These are phyloP conservation scores for Ammodytes marinus DNA, from an alignment of 2,113 vertebrate species.

Conservation along the genomic window DNA sequence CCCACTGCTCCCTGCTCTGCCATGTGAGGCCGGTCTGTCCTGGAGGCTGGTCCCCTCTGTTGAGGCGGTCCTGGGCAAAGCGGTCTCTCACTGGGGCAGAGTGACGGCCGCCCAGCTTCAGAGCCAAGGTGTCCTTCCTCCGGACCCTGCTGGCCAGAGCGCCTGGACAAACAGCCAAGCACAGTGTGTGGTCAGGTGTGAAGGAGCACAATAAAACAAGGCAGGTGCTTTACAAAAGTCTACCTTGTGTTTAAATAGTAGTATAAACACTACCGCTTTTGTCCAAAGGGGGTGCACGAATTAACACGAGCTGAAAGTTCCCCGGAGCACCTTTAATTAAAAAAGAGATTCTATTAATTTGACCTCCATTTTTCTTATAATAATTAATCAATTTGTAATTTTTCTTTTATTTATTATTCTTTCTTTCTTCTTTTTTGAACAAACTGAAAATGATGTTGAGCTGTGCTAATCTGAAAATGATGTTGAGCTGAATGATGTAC, in stretches of 20 bases:
- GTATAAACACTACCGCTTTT: no score
- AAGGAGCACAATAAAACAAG: neutral
- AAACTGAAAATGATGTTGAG: no score
- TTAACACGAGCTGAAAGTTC: no score
- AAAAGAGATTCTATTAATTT: no score
- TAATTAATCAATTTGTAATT: no score
- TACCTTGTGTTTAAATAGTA: neutral
- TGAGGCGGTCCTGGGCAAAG: slow-evolving; percentile 73
- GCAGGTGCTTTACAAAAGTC: neutral
- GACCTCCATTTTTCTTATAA: no score
- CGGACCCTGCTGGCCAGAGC: slow-evolving; percentile 94
- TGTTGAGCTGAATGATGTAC: no score
- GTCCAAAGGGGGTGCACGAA: no score
- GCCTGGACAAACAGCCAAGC: slow-evolving; percentile 78
- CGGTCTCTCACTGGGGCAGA: slow-evolving; percentile 84
- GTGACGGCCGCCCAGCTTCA: slow-evolving; percentile 90
- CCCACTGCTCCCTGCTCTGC: slow-evolving; percentile 97
- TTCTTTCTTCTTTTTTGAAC: no score
- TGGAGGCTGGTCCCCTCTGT: slow-evolving; percentile 79
- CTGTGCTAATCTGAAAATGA: no score
- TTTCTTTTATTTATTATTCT: no score
- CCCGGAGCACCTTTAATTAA: no score
- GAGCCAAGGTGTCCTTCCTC: slow-evolving; percentile 96
- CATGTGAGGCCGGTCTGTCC: slow-evolving; percentile 90
- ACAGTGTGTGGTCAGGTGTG: neutral